Evolutionary conservation across 2,888 invertebrate genomes (phyloP).

Genomic region (Phengaris alcon): DNA sequence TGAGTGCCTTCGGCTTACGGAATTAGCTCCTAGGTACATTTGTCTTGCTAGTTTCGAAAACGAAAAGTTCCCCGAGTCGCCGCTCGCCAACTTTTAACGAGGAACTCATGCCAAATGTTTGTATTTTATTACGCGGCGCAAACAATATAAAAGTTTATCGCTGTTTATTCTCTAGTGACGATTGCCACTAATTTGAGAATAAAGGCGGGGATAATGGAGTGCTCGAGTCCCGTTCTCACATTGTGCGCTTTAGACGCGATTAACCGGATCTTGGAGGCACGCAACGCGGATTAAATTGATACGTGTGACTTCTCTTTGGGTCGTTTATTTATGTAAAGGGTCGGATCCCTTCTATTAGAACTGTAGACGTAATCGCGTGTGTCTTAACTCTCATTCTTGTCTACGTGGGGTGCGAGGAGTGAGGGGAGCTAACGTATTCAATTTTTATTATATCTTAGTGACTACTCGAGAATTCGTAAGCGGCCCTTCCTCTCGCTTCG

Average conservation of each 20-base stretch:
- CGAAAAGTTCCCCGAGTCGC: constrained; percentile 20
- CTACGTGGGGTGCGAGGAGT: constrained; percentile 49
- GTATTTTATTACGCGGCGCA: constrained; percentile 12
- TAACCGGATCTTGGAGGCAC: constrained; percentile 66
- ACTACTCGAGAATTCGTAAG: constrained; percentile 51
- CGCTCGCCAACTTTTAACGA: constrained; percentile 24
- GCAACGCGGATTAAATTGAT: constrained; percentile 71
- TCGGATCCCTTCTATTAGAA: constrained; percentile 71
- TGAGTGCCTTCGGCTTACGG: constrained; percentile 29
- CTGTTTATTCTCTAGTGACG: constrained; percentile 20
- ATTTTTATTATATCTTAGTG: constrained; percentile 57
- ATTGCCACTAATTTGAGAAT: constrained; percentile 36
- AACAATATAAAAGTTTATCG: constrained; percentile 22
- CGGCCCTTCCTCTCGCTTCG: constrained; percentile 41
- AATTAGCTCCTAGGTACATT: constrained; percentile 22
- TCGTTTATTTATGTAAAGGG: constrained; percentile 72
- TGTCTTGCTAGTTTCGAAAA: constrained; percentile 23
- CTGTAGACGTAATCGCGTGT: constrained; percentile 64
- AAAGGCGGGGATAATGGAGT: constrained; percentile 62
- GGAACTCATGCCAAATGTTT: constrained; percentile 22
- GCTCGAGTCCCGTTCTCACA: constrained; percentile 55
- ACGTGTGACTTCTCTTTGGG: constrained; percentile 67
- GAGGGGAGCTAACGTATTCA: constrained; percentile 46
- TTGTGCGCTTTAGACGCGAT: constrained; percentile 64
- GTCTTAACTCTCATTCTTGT: constrained; percentile 63